These are phyloP conservation scores for Pristionchus exspectatus DNA, from an alignment of 2,888 invertebrate species.

Conservation along the genomic window DNA sequence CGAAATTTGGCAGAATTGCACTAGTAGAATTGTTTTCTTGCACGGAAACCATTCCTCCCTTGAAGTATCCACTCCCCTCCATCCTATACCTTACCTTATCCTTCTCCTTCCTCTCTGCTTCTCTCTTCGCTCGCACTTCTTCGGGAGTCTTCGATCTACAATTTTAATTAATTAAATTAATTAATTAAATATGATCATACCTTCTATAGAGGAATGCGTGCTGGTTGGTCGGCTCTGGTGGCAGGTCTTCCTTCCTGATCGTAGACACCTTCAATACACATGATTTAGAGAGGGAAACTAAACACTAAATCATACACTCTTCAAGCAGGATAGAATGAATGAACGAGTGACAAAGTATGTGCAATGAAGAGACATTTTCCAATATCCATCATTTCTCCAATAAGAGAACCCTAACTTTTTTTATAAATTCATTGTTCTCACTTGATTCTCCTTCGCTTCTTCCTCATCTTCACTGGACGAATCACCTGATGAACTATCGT, in stretches of 20 bases:
- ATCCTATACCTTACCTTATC: conserved; percentile 26
- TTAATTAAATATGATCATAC: neutral
- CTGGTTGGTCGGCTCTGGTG: conserved; percentile 66
- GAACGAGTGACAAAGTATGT: too few relatives aligned
- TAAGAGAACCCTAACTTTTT: too few relatives aligned
- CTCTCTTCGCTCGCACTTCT: conserved; percentile 58
- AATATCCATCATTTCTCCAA: neutral
- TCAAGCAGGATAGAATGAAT: neutral
- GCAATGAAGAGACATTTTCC: neutral
- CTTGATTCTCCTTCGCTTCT: conserved; percentile 51
- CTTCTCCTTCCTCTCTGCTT: conserved; percentile 35
- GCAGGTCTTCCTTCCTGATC: conserved; percentile 68
- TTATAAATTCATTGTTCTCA: neutral
- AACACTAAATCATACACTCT: neutral
- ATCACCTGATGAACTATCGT: conserved; percentile 9
- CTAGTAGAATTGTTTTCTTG: too few relatives aligned
- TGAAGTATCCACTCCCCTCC: conserved; percentile 31
- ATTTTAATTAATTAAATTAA: neutral
- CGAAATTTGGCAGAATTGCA: too few relatives aligned
- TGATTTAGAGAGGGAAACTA: neutral
- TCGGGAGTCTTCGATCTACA: conserved; percentile 65
- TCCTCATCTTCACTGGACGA: conserved; percentile 51
- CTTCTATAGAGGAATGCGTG: conserved; percentile 64
- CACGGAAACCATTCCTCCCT: neutral
- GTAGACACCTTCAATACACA: conserved; percentile 61